These are phyloP conservation scores for Netelia inedita DNA, from an alignment of 2,888 invertebrate species.

Conservation along the genomic window DNA sequence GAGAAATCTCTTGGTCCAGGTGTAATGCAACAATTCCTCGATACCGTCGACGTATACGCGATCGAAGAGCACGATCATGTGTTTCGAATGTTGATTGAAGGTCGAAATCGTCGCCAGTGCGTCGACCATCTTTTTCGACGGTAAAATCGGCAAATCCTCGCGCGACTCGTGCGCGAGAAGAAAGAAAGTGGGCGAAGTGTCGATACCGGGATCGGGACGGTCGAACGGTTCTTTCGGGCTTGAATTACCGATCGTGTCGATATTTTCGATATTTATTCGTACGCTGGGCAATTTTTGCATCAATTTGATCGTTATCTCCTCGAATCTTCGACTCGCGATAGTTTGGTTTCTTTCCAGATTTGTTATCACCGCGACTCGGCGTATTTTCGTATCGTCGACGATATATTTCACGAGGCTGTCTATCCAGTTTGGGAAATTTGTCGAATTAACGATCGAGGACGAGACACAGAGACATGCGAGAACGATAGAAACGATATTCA, in stretches of 20 bases:
- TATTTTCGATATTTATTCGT: slow-evolving; percentile 4
- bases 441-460: background rate
- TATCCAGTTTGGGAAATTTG: slow-evolving; percentile 31
- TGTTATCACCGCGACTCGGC: slow-evolving; percentile 30
- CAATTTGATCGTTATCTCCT: slow-evolving; percentile 22
- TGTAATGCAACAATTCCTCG: slow-evolving; percentile 50
- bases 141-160: background rate
- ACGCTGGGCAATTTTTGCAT: slow-evolving; percentile 2
- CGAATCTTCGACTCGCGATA: background rate
- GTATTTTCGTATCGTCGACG: background rate
- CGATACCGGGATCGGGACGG: background rate
- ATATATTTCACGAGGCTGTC: slow-evolving; percentile 38
- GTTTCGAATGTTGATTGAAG: slow-evolving; percentile 38
- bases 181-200: slow-evolving; percentile 23
- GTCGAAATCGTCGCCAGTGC: slow-evolving; percentile 41
- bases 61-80: slow-evolving; percentile 49
- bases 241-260: background rate
- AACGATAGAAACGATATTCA: background rate
- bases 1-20: slow-evolving; percentile 64
- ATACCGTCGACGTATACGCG: slow-evolving; percentile 19
- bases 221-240: background rate
- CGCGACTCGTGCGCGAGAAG: slow-evolving; percentile 22
- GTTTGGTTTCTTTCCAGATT: background rate
- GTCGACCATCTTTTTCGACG: slow-evolving; percentile 21
- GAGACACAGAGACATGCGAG: background rate